Evolutionary conservation across 30 jellyfish, hydroid and myxozoan species (phyloP).

Genomic region (Nemopilema nomurai): DNA sequence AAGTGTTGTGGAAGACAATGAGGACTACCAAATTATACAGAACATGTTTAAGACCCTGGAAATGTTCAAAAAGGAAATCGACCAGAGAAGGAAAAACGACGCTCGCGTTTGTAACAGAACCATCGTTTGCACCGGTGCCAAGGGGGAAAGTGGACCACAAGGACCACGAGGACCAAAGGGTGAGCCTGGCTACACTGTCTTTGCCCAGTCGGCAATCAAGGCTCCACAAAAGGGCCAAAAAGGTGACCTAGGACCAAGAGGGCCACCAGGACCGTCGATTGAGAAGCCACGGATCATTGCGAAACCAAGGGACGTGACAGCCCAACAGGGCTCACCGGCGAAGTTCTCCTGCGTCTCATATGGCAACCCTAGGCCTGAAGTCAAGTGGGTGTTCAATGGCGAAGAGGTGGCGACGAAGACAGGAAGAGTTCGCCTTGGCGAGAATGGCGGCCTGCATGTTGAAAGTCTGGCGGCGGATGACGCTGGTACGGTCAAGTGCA

Average conservation of each 20-base stretch:
- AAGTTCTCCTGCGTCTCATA: slow-evolving; percentile 31
- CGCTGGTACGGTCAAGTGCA: slow-evolving; percentile 23
- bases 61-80: background rate
- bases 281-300: slow-evolving; percentile 25
- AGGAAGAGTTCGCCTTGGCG: background rate
- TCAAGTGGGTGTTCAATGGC: slow-evolving; percentile 26
- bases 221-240: slow-evolving; percentile 31
- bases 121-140: slow-evolving; percentile 3
- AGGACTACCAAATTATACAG: background rate
- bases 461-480: slow-evolving; percentile 14
- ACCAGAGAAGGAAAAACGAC: background rate
- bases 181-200: slow-evolving; percentile 8
- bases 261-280: slow-evolving; percentile 59
- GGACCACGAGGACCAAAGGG: slow-evolving; percentile 53
- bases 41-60: slow-evolving; percentile 5
- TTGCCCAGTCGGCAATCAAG: background rate
- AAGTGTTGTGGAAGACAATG: background rate
- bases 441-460: slow-evolving; percentile 16
- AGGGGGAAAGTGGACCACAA: slow-evolving; percentile 22
- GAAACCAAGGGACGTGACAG: slow-evolving; percentile 31
- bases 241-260: slow-evolving; percentile 58
- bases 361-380: slow-evolving; percentile 56
- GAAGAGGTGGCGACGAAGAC: background rate
- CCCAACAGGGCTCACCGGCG: slow-evolving; percentile 26
- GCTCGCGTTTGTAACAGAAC: slow-evolving; percentile 7